Conservation (phyloP, 1,140 invertebrate species). For the Hypsibius dujardini region DNA sequence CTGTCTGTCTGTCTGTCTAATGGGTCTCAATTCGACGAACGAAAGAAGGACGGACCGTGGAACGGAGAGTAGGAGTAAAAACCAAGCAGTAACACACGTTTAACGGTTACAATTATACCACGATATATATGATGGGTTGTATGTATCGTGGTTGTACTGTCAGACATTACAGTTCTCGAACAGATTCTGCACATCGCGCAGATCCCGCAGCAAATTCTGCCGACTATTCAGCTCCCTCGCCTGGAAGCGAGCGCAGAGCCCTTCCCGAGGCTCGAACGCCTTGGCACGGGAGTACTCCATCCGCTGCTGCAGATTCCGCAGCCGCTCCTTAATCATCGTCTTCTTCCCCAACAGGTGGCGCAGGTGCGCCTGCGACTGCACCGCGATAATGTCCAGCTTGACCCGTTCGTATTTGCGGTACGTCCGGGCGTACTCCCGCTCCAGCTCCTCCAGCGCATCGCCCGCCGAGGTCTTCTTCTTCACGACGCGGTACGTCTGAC, state of each 20-base stretch:
- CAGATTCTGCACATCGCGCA: conserved; percentile 9
- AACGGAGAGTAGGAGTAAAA: too few species aligned
- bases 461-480: background rate
- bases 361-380: background rate
- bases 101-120: too few species aligned
- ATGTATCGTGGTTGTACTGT: too few species aligned
- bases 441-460: background rate
- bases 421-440: background rate
- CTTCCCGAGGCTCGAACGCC: background rate
- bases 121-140: too few species aligned
- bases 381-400: background rate
- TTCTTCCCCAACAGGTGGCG: background rate
- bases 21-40: too few species aligned
- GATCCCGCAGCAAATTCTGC: background rate
- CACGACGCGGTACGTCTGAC: background rate
- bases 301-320: background rate
- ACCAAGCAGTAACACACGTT: too few species aligned
- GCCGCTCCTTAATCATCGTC: background rate
- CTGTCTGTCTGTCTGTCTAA: too few species aligned
- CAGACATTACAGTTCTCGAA: background rate
- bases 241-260: background rate
- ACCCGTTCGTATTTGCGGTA: background rate
- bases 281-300: background rate
- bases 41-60: too few species aligned
- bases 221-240: background rate